A percentile compares a stretch with the other conserved stretches of the same genome.
phyloP scores from a whole-genome alignment of 2,797 vertebrate species.

The Anguilla pacifica region DNA sequence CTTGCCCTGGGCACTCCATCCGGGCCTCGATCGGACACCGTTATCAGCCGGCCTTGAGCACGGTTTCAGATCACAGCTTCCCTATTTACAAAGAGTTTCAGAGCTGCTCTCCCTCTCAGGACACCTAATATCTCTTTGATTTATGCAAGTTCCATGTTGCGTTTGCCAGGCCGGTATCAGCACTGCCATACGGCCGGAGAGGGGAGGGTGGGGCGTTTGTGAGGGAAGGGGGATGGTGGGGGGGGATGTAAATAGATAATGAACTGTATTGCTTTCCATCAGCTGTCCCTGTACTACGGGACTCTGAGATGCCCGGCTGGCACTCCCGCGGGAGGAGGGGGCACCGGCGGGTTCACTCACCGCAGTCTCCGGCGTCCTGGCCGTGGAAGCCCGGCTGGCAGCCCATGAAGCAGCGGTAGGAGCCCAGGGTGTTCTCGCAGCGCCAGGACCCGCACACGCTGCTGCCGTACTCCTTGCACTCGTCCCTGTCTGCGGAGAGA shows the following conservation, averaged over 20 bases:
- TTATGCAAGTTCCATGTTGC: conserved; percentile 44
- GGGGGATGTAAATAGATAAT: conserved; percentile 25
- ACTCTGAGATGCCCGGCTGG: background rate
- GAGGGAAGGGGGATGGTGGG: background rate
- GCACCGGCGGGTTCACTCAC: conserved; percentile 55
- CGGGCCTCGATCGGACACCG: background rate
- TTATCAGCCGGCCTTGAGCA: background rate
- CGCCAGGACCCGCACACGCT: conserved; percentile 68
- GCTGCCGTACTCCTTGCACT: conserved; percentile 72
- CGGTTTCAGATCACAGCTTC: conserved; percentile 19
- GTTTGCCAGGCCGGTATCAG: conserved; percentile 46
- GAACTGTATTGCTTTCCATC: conserved; percentile 32
- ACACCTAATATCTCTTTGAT: conserved; percentile 50
- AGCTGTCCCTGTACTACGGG: background rate
- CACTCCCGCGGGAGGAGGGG: no score
- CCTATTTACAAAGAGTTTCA: conserved; percentile 55
- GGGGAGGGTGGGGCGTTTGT: background rate
- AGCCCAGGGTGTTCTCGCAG: conserved; percentile 75
- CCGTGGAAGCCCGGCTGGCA: conserved; percentile 66
- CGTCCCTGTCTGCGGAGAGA: conserved; percentile 67
- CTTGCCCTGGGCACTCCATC: background rate
- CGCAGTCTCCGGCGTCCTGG: conserved; percentile 59
- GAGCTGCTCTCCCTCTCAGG: conserved; percentile 45
- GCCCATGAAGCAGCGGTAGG: conserved; percentile 70
- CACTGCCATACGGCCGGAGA: conserved; percentile 30